Conservation (phyloP, 2,888 invertebrate genomes). For the Caenorhabditis sp. region DNA sequence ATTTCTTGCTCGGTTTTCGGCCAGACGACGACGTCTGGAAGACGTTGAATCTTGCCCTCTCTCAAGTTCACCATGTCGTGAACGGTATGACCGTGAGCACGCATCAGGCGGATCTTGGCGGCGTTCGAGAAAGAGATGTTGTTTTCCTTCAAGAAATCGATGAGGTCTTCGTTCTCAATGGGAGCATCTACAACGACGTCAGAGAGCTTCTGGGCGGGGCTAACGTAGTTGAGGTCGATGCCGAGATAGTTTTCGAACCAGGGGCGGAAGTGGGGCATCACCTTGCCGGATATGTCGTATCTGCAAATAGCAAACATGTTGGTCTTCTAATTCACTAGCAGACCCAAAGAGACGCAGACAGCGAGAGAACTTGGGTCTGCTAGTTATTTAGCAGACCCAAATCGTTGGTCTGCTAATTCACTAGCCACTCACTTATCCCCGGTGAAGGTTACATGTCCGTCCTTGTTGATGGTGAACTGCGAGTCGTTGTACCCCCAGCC, state of each 20-base stretch:
- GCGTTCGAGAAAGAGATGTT: conserved; percentile 91
- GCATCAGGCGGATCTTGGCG: conserved; percentile 74
- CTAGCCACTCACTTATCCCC: conserved; percentile 89
- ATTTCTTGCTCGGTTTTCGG: conserved; percentile 86
- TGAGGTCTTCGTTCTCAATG: conserved; percentile 92
- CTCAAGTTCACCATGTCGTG: conserved; percentile 91
- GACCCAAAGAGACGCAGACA: too few relatives aligned
- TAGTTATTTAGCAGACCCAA: too few relatives aligned
- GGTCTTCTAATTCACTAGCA: too few relatives aligned
- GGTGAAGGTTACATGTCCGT: conserved; percentile 89
- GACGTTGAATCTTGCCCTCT: conserved; percentile 88
- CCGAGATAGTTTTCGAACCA: conserved; percentile 90
- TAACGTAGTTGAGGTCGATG: conserved; percentile 84
- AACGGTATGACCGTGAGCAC: conserved; percentile 84
- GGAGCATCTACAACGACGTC: conserved; percentile 88
- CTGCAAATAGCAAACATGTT: conserved; percentile 74
- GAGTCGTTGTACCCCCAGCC: conserved; percentile 99
- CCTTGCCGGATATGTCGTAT: conserved; percentile 84
- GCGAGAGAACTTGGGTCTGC: too few relatives aligned
- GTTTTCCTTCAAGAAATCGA: conserved; percentile 92
- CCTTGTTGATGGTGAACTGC: conserved; percentile 88
- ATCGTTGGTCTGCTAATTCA: not conserved
- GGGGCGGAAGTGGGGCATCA: conserved; percentile 89
- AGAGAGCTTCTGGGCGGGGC: conserved; percentile 84
- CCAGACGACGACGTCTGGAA: conserved; percentile 96